Evolutionary conservation across 2,888 invertebrate species (phyloP), one percentile per base, ranked within the genome.

Genomic region (Acleris holmiana): DNA sequence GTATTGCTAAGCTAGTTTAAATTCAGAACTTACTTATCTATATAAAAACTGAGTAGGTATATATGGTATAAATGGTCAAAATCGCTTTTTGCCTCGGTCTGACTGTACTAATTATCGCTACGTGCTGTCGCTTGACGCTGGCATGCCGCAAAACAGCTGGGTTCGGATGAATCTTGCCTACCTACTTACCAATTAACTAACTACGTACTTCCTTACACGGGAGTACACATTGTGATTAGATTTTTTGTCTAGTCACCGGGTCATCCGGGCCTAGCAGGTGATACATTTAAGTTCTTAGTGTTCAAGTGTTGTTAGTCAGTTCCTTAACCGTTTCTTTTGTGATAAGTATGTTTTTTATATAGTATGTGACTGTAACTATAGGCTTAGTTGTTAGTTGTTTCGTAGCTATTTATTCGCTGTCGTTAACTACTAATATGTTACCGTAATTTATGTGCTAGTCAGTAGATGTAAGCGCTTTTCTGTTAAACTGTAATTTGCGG

Each of bases 141-240:
- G 84, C 84, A 79, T 76, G 82, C 79, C 81, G 76, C 83, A 66
- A 65, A 58, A 50, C 53, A 61, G 64, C 66, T 58, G 29, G 58
- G 58, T 29, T 59, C 64, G 64, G 64, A 64, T 64, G 64, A 64
- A 53, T 8, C 46, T 25, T 18, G 1, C 5, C 21, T 47, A 18
- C 5, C 21, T 47, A 18, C 47, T 21, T 47, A 17, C 44, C 17
- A n/a, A 44, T 15, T 17, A 2, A 15, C 44, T 13, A 29, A 25
- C 23, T 35, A 13, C 13, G 13, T 35, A 13, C 13, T 13, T 35
- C 13, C 35, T 3, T 35, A 35, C 35, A 35, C 4, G 35, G 13
- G 35, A 35, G 35, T 13, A 21, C 44, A 29, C 44, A 46, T 47
- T 50, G 18, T 51, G 18, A 8, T 35, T 15, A 61, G 13, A 17